Conservation (phyloP, 2,113 vertebrate species). For the Dissostichus mawsoni region DNA sequence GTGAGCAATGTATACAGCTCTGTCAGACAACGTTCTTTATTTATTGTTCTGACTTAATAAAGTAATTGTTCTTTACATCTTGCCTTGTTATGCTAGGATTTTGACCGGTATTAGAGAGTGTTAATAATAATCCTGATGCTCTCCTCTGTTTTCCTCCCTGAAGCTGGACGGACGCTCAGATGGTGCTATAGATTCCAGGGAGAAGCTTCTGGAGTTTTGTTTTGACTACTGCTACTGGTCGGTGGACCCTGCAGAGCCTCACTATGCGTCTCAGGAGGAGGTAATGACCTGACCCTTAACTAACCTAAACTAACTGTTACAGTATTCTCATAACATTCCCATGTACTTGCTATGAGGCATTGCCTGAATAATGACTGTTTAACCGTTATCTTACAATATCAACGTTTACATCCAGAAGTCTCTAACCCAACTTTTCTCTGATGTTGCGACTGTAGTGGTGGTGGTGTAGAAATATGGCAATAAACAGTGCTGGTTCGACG, state of each 20-base stretch:
- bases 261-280: conserved; percentile 95
- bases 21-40: neutral
- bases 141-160: conserved; percentile 27
- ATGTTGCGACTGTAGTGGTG: conserved; percentile 6
- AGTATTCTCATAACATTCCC: neutral
- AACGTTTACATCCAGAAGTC: conserved; percentile 1
- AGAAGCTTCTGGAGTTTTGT: conserved; percentile 90
- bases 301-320: neutral
- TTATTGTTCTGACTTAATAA: conserved; percentile 1
- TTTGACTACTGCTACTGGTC: conserved; percentile 99
- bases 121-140: neutral
- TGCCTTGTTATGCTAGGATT: neutral
- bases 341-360: neutral
- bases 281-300: conserved; percentile 74
- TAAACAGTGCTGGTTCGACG: neutral
- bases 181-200: conserved; percentile 86
- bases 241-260: conserved; percentile 89
- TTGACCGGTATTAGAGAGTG: neutral
- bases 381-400: neutral
- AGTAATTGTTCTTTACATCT: neutral
- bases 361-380: neutral
- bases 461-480: neutral
- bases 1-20: neutral
- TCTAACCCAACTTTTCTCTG: conserved; percentile 9
- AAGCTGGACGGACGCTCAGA: conserved; percentile 88